phyloP scores from a whole-genome alignment of 53 echinoderm and acorn worm genomes.

The Echinometra lucunter region DNA sequence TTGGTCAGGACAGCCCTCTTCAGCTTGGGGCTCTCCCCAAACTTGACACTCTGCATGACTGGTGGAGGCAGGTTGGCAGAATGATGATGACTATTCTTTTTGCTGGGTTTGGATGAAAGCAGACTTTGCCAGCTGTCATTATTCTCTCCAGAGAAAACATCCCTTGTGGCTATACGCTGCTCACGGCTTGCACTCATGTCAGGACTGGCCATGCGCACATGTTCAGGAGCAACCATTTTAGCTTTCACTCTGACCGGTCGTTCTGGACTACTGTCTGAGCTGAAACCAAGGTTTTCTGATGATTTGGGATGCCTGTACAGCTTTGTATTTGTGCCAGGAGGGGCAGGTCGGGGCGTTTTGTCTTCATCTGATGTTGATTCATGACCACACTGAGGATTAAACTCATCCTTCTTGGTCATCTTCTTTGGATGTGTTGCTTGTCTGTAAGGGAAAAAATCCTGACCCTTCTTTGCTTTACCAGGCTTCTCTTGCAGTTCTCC shows the following conservation, averaged over 20 bases:
- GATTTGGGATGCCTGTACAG: conserved; percentile 84
- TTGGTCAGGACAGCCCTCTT: conserved; percentile 51
- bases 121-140: not conserved
- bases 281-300: conserved; percentile 89
- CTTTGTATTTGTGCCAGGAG: conserved; percentile 62
- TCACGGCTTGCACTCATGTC: conserved; percentile 14
- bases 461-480: conserved; percentile 62
- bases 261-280: conserved; percentile 93
- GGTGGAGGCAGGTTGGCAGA: conserved; percentile 17
- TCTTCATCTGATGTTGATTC: conserved; percentile 86
- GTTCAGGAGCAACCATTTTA: conserved; percentile 37
- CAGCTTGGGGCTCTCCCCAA: conserved; percentile 14
- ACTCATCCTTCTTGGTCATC: conserved; percentile 40
- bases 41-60: conserved; percentile 62
- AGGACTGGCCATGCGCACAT: not conserved
- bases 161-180: conserved; percentile 26
- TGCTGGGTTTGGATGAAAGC: not conserved
- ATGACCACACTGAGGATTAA: conserved; percentile 18
- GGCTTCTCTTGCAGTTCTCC: conserved; percentile 38
- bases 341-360: conserved; percentile 56
- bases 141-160: conserved; percentile 30
- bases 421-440: conserved; percentile 70
- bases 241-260: conserved; percentile 63
- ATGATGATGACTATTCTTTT: not conserved
- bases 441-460: conserved; percentile 80